These are phyloP conservation scores for Macropodus opercularis DNA, from an alignment of 2,797 vertebrate species.

Conservation along the genomic window DNA sequence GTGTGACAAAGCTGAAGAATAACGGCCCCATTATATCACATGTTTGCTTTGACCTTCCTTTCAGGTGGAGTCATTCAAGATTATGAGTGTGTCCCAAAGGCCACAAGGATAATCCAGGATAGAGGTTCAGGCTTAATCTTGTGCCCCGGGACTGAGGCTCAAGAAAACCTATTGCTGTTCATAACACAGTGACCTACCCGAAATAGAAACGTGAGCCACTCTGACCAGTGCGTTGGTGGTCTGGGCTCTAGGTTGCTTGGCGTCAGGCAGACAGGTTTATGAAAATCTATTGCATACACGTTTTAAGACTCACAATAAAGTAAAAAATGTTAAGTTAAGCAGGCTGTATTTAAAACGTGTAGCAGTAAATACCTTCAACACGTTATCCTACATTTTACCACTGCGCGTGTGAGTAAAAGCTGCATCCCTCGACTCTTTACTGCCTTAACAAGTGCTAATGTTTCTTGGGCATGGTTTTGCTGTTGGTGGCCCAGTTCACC, in stretches of 20 bases:
- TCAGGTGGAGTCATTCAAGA: constrained; percentile 59
- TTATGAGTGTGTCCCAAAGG: constrained; percentile 57
- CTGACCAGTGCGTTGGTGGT: constrained; percentile 17
- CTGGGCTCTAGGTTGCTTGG: constrained; percentile 1
- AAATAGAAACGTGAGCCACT: constrained; percentile 36
- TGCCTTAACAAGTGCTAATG: background rate
- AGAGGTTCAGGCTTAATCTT: constrained; percentile 63
- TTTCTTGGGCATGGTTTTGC: background rate
- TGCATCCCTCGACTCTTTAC: background rate
- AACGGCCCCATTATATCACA: constrained; percentile 34
- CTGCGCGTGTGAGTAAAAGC: background rate
- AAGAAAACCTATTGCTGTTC: constrained; percentile 56
- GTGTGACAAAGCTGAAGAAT: constrained; percentile 12
- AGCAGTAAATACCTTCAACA: background rate
- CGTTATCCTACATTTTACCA: background rate
- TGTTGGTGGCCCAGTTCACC: background rate
- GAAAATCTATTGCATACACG: constrained; percentile 7
- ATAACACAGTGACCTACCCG: constrained; percentile 40
- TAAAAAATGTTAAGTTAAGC: too few species aligned
- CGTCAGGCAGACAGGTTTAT: constrained; percentile 4
- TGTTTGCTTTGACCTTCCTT: constrained; percentile 62
- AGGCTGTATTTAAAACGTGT: constrained; percentile 3
- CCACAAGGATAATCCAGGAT: constrained; percentile 70
- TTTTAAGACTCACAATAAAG: too few species aligned
- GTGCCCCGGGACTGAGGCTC: constrained; percentile 51